phyloP scores from a whole-genome alignment of 2,797 vertebrate species.

The Arctocebus calabarensis region DNA sequence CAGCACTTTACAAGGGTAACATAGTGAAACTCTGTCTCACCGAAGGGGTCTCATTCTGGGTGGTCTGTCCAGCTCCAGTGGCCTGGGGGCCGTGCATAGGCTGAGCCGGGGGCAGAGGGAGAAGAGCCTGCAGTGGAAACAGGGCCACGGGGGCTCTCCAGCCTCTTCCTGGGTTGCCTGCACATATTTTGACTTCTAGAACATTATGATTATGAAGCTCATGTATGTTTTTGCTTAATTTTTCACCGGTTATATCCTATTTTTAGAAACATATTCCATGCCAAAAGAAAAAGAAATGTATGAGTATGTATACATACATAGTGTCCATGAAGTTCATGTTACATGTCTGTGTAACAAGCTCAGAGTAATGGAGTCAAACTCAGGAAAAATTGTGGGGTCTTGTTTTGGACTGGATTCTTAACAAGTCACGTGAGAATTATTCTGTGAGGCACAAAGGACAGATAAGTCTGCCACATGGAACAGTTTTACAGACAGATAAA shows the following conservation, averaged over 20 bases:
- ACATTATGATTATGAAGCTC: not conserved
- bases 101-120: not conserved
- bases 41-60: not conserved
- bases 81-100: not conserved
- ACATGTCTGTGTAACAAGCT: not conserved
- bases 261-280: slow-evolving; percentile 63
- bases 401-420: slow-evolving; percentile 28
- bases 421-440: slow-evolving; percentile 25
- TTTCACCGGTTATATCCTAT: slow-evolving; percentile 49
- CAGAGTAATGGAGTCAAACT: slow-evolving; percentile 11
- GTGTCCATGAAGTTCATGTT: too few species aligned
- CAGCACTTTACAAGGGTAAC: too few species aligned
- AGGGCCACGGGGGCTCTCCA: not conserved
- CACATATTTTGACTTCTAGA: slow-evolving; percentile 43
- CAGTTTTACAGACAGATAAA: slow-evolving; percentile 35
- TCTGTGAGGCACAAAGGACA: not conserved
- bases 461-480: not conserved
- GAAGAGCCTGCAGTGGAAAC: not conserved
- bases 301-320: too few species aligned
- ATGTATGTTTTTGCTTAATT: slow-evolving; percentile 32
- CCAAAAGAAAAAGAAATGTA: not conserved
- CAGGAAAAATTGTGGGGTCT: not conserved
- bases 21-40: too few species aligned
- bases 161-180: not conserved
- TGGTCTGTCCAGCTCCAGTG: not conserved